Conservation (phyloP, 2,113 vertebrate genomes). For the Raja brachyura region DNA sequence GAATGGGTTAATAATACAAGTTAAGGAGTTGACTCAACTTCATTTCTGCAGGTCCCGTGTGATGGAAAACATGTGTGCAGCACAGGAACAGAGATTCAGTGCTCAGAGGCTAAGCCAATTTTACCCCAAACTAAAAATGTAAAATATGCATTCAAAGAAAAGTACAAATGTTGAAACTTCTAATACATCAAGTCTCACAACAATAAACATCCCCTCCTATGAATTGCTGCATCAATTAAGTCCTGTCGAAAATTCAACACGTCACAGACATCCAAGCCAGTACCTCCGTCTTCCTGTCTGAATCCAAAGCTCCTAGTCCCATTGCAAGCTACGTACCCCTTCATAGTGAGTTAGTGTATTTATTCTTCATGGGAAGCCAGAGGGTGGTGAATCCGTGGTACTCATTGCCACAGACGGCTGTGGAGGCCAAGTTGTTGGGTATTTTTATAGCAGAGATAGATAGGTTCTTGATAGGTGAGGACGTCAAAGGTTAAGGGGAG, state of each 20-base stretch:
- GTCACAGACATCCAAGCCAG: neutral
- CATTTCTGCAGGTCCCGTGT: neutral
- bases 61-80: neutral
- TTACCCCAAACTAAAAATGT: conserved; percentile 8
- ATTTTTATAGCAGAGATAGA: too few species aligned
- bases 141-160: neutral
- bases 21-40: neutral
- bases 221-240: neutral
- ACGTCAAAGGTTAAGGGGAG: too few species aligned
- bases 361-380: too few species aligned
- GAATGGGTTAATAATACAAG: neutral
- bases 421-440: too few species aligned
- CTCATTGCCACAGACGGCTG: too few species aligned
- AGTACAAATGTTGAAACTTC: neutral
- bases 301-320: neutral
- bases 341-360: neutral
- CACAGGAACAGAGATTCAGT: neutral
- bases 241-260: neutral
- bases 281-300: neutral
- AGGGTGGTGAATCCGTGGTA: too few species aligned
- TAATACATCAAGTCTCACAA: neutral
- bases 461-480: too few species aligned
- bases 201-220: neutral
- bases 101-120: neutral
- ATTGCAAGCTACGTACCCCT: neutral